Conservation (phyloP, 2,113 vertebrate species). For the Plecotus auritus region DNA sequence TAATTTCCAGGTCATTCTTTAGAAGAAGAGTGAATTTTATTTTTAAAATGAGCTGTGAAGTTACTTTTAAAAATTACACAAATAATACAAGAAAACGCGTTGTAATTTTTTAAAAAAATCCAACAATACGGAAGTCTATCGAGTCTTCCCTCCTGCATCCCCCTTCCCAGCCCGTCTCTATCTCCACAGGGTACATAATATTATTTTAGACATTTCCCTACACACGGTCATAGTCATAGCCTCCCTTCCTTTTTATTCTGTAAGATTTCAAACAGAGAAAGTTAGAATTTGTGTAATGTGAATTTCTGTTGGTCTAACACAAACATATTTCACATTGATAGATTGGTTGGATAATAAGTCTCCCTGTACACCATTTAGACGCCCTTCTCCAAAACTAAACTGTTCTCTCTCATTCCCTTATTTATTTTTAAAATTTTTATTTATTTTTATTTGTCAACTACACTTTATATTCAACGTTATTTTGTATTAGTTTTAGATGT, state of each 20-base stretch:
- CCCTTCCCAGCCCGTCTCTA: neutral
- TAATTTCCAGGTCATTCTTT: neutral
- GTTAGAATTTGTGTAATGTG: neutral
- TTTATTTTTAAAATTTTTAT: neutral
- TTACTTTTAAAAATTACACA: neutral
- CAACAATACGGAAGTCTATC: neutral
- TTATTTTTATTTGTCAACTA: neutral
- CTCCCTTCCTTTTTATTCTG: neutral
- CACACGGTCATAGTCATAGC: neutral
- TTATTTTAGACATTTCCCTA: neutral
- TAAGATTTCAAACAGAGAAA: neutral
- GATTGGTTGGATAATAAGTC: neutral
- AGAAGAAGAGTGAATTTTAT: neutral
- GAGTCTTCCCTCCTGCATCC: neutral
- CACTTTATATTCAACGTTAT: neutral
- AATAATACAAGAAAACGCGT: neutral
- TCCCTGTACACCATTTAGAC: neutral
- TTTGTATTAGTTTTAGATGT: neutral
- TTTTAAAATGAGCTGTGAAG: neutral
- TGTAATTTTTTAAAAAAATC: neutral
- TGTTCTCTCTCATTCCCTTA: neutral
- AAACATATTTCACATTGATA: neutral
- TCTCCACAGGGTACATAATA: too few relatives aligned
- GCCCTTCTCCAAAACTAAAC: neutral
- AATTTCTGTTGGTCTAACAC: neutral